phyloP scores from a whole-genome alignment of 2,888 invertebrate species.

The Agriotes lineatus region DNA sequence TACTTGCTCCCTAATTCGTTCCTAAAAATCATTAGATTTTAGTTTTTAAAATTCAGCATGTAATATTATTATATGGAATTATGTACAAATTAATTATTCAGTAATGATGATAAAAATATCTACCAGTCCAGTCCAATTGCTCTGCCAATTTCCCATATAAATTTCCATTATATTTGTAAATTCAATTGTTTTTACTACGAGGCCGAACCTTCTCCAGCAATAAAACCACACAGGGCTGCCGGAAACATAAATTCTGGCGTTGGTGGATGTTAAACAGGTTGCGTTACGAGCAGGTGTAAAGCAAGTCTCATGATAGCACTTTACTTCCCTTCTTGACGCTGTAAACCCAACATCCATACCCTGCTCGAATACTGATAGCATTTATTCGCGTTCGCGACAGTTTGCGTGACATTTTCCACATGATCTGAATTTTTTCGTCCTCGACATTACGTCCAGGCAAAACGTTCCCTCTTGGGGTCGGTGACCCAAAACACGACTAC shows the following conservation, averaged over 20 bases:
- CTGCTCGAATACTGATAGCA: conserved; percentile 31
- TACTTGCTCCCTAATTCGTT: too few relatives aligned
- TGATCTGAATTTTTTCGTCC: conserved; percentile 23
- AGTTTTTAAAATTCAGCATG: too few relatives aligned
- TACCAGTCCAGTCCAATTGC: too few relatives aligned
- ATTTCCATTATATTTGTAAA: not conserved
- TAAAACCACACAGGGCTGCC: conserved; percentile 10
- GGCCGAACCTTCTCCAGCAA: not conserved
- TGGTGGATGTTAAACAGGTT: conserved; percentile 33
- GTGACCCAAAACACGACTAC: conserved; percentile 14
- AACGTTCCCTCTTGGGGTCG: conserved; percentile 2
- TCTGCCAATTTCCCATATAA: not conserved
- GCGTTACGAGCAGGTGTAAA: conserved; percentile 38
- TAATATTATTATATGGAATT: too few relatives aligned
- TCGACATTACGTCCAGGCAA: not conserved
- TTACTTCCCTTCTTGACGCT: conserved; percentile 31
- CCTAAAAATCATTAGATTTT: too few relatives aligned
- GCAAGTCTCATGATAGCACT: conserved; percentile 37
- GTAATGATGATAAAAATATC: too few relatives aligned
- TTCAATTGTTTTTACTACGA: not conserved
- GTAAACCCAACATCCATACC: conserved; percentile 22
- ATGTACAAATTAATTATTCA: too few relatives aligned
- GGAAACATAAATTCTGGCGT: conserved; percentile 31
- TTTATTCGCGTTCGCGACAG: conserved; percentile 27
- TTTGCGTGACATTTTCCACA: conserved; percentile 32